A percentile compares a stretch with the other conserved stretches of the same genome.
These are phyloP conservation scores for Norana najaformis DNA, from an alignment of 2,888 invertebrate genomes.

Conservation along the genomic window DNA sequence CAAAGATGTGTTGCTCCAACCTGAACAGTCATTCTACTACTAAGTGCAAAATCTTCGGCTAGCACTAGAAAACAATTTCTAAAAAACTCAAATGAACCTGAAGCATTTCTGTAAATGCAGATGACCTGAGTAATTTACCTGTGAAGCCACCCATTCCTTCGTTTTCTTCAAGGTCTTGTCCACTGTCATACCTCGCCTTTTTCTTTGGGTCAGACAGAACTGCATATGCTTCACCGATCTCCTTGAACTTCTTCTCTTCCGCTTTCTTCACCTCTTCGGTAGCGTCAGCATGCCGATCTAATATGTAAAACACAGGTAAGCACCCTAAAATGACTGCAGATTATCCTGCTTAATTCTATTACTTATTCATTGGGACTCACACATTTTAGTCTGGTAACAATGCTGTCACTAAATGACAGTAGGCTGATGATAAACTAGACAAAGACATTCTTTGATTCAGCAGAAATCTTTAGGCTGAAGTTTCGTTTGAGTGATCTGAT, in stretches of 20 bases:
- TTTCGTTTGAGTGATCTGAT: no score
- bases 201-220: slow-evolving; percentile 88
- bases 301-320: no score
- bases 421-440: not conserved
- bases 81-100: not conserved
- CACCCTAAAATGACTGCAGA: no score
- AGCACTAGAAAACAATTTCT: not conserved
- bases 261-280: slow-evolving; percentile 81
- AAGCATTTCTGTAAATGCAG: not conserved
- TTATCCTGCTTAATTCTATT: not conserved
- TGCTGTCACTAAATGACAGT: not conserved
- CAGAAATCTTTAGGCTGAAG: no score
- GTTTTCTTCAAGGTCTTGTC: slow-evolving; percentile 77
- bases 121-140: slow-evolving; percentile 38
- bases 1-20: no score
- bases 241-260: slow-evolving; percentile 91
- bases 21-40: not conserved
- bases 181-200: slow-evolving; percentile 85
- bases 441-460: not conserved
- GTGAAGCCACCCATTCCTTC: slow-evolving; percentile 64
- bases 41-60: not conserved
- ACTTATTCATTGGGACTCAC: not conserved
- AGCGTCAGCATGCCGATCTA: slow-evolving; percentile 87
- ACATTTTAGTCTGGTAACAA: not conserved
- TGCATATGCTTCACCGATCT: slow-evolving; percentile 92